These are phyloP conservation scores for Drosophila chauvacae DNA, from an alignment of 1,140 invertebrate genomes.

Conservation along the genomic window DNA sequence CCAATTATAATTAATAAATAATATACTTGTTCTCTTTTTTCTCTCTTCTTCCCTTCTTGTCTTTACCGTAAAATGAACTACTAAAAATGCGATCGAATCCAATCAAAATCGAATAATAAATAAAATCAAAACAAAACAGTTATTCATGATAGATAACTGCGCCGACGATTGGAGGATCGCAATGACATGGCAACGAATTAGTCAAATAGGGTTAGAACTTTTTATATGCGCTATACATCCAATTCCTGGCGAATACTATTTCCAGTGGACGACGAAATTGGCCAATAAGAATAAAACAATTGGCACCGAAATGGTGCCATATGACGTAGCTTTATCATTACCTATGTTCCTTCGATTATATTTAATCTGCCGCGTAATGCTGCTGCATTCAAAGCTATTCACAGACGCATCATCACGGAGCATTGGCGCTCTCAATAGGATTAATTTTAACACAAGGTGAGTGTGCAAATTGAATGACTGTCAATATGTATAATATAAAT, in stretches of 20 bases:
- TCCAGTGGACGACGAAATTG: slow-evolving; percentile 97
- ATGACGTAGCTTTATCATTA: slow-evolving; percentile 97
- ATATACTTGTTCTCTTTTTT: slow-evolving; percentile 56
- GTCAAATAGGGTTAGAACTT: slow-evolving; percentile 96
- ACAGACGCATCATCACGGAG: slow-evolving; percentile 98
- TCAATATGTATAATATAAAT: background rate
- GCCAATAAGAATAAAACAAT: slow-evolving; percentile 95
- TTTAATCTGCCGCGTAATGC: slow-evolving; percentile 99
- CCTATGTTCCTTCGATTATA: slow-evolving; percentile 99
- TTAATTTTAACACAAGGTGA: slow-evolving; percentile 98
- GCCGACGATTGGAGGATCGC: slow-evolving; percentile 99
- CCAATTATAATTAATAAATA: slow-evolving; percentile 80
- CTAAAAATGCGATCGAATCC: slow-evolving; percentile 26
- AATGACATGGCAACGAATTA: slow-evolving; percentile 98
- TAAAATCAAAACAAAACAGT: slow-evolving; percentile 85
- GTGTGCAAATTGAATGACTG: background rate
- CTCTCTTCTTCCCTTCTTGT: slow-evolving; percentile 23
- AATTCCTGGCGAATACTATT: slow-evolving; percentile 97
- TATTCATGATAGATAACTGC: slow-evolving; percentile 99
- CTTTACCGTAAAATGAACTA: slow-evolving; percentile 21
- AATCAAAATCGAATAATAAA: slow-evolving; percentile 16
- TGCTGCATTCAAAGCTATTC: slow-evolving; percentile 99
- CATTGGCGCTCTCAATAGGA: slow-evolving; percentile 98
- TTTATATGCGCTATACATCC: slow-evolving; percentile 98
- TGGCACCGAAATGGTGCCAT: slow-evolving; percentile 93